Conservation (phyloP, 2,888 invertebrate genomes). For the Stenodema calcarata region DNA sequence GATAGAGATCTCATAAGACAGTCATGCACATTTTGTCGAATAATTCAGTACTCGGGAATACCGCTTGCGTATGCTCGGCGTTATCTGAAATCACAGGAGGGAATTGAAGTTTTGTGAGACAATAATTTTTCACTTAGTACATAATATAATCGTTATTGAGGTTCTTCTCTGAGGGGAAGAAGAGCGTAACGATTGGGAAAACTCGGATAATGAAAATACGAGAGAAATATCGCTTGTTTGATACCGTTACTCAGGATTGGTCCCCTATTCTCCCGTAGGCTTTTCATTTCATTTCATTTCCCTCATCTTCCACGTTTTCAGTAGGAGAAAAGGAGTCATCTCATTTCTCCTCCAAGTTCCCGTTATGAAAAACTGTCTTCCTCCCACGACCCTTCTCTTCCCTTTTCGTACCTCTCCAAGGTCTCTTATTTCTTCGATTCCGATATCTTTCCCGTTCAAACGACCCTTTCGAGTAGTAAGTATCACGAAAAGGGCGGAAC, state of each 20-base stretch:
- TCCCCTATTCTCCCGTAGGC: background rate
- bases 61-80: no score
- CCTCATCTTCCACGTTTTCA: background rate
- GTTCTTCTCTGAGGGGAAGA: no score
- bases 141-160: no score
- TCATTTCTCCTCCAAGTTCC: background rate
- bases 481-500: background rate
- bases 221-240: background rate
- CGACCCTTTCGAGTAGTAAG: background rate
- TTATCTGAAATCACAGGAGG: no score
- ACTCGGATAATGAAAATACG: background rate
- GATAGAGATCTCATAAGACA: no score
- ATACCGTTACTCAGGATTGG: background rate
- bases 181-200: background rate
- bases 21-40: no score
- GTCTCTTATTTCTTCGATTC: background rate
- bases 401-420: background rate
- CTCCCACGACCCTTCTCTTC: background rate
- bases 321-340: background rate
- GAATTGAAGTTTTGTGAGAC: no score
- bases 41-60: no score
- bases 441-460: background rate
- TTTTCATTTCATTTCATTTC: background rate
- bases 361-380: constrained; percentile 6
- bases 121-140: no score